Evolutionary conservation across 2,113 vertebrate species (phyloP).

Genomic region (Vidua chalybeata): DNA sequence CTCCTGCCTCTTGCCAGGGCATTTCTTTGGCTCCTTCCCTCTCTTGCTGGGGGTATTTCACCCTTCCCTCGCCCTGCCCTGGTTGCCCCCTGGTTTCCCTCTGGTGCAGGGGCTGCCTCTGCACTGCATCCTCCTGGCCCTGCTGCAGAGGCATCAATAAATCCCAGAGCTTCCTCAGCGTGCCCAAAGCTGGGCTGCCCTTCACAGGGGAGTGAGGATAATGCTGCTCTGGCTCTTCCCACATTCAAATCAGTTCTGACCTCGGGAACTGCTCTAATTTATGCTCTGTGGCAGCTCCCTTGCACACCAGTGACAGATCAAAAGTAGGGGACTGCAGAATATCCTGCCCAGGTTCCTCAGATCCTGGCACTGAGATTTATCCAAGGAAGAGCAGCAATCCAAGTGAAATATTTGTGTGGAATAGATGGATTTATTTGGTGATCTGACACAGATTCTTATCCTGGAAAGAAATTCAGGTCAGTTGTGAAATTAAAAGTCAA

Average conservation of each 20-base stretch:
- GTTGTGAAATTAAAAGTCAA: not conserved
- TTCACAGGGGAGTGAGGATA: not conserved
- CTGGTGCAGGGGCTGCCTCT: not conserved
- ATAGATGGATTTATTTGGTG: not conserved
- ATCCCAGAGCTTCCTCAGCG: not conserved
- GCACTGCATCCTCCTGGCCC: not conserved
- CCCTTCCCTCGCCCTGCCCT: not conserved
- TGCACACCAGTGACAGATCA: not conserved
- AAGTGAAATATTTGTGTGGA: not conserved
- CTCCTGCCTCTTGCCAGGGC: not conserved
- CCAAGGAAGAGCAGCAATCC: not conserved
- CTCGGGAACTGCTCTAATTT: not conserved
- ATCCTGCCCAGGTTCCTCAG: not conserved
- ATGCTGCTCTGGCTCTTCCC: not conserved
- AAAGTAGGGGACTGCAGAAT: not conserved
- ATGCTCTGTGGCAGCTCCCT: not conserved
- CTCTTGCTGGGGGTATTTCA: accelerated
- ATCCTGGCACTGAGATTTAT: not conserved
- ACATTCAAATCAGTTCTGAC: not conserved
- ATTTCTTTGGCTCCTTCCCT: not conserved
- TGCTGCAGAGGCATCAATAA: not conserved
- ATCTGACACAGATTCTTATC: not conserved
- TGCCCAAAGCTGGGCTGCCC: not conserved
- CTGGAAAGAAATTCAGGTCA: not conserved
- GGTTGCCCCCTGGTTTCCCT: not conserved